Evolutionary conservation across 2,888 invertebrate genomes (phyloP).

Genomic region (Ormyrus thymus): DNA sequence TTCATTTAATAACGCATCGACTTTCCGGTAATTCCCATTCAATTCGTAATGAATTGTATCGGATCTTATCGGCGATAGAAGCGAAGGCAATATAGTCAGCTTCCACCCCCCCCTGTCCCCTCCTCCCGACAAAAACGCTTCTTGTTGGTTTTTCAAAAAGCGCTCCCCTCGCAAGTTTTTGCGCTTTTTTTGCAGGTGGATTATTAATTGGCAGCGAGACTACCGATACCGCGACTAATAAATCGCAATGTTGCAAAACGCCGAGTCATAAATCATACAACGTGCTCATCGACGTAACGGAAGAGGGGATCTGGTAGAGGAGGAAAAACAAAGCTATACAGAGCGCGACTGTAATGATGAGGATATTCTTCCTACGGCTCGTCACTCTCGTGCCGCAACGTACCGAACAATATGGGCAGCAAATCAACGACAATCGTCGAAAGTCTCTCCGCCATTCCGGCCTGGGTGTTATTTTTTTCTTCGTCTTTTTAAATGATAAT

Average conservation of each 20-base stretch:
- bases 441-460: conserved; percentile 7
- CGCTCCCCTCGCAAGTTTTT: conserved; percentile 4
- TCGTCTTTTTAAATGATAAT: conserved; percentile 26
- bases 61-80: conserved; percentile 28
- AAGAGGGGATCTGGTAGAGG: not conserved
- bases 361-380: conserved; percentile 15
- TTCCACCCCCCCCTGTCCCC: not conserved
- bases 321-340: conserved; percentile 21
- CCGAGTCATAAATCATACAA: conserved; percentile 37
- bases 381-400: conserved; percentile 12
- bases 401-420: conserved; percentile 21
- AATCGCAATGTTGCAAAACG: conserved; percentile 43
- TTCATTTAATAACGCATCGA: conserved; percentile 22
- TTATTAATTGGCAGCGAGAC: conserved; percentile 42
- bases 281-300: not conserved
- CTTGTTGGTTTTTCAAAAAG: not conserved
- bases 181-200: conserved; percentile 8
- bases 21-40: conserved; percentile 24
- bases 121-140: not conserved
- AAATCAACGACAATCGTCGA: conserved; percentile 35
- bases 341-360: conserved; percentile 18
- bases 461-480: too few species aligned
- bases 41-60: conserved; percentile 31
- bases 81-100: not conserved
- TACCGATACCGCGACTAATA: conserved; percentile 38